Conservation (phyloP, 2,113 vertebrate species). For the Dolichallabes microphthalmus region DNA sequence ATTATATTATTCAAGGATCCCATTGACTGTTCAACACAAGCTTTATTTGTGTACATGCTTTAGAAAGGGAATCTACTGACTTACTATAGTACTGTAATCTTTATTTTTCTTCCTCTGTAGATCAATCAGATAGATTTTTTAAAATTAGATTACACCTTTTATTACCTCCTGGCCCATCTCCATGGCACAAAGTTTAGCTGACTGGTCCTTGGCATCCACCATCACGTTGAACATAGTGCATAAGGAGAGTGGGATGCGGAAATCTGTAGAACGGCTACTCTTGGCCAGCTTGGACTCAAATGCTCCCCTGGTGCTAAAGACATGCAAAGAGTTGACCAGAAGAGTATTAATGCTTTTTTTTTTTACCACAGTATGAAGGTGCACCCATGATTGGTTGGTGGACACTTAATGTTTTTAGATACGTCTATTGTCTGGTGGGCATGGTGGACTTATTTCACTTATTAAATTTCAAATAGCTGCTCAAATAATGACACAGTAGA, state of each 20-base stretch:
- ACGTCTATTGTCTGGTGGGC: background rate
- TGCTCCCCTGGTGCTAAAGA: constrained; percentile 92
- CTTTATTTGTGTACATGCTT: background rate
- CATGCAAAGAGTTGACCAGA: constrained; percentile 29
- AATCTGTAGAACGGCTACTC: constrained; percentile 98
- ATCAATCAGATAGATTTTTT: constrained; percentile 27
- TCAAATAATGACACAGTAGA: background rate
- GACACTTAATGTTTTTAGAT: background rate
- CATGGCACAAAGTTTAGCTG: constrained; percentile 98
- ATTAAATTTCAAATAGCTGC: background rate
- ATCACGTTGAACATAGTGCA: constrained; percentile 99
- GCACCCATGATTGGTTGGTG: background rate
- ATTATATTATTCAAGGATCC: constrained; percentile 7
- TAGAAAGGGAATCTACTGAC: background rate
- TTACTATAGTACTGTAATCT: background rate
- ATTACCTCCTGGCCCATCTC: constrained; percentile 99
- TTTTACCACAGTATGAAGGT: background rate
- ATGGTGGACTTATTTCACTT: background rate
- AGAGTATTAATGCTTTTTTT: constrained; percentile 14
- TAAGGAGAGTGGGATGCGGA: constrained; percentile 97
- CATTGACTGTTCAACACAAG: constrained; percentile 29
- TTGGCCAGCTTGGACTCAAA: constrained; percentile 98
- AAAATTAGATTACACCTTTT: constrained; percentile 27
- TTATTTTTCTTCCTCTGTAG: background rate
- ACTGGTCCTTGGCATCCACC: constrained; percentile 99